Evolutionary conservation across 2,113 vertebrate species (phyloP).

Genomic region (Aegithalos caudatus): DNA sequence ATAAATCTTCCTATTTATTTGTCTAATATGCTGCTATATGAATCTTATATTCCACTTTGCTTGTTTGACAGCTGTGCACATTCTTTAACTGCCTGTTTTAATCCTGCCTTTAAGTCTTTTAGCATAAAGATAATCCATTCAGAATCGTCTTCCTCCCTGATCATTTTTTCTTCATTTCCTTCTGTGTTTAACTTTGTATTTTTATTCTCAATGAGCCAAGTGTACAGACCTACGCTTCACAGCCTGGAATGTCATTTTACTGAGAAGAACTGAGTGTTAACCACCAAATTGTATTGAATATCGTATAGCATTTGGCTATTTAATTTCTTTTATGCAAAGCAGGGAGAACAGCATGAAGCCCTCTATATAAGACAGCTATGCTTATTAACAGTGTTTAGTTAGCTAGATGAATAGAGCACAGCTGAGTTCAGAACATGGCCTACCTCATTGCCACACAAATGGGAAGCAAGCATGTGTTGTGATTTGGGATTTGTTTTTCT

Average conservation of each 20-base stretch:
- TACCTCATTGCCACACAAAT: background rate
- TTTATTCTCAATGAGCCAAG: background rate
- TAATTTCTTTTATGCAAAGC: background rate
- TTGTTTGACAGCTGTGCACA: background rate
- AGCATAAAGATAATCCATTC: background rate
- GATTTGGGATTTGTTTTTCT: background rate
- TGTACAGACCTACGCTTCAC: background rate
- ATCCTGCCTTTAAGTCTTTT: constrained; percentile 8
- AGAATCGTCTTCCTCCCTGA: background rate
- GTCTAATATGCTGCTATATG: background rate
- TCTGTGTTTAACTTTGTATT: background rate
- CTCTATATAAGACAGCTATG: background rate
- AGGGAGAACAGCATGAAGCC: background rate
- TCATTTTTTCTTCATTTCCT: background rate
- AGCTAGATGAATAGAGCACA: background rate
- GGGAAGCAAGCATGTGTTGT: background rate
- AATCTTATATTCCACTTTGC: background rate
- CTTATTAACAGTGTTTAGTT: background rate
- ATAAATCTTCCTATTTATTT: background rate
- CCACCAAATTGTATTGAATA: background rate
- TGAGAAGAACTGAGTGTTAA: background rate
- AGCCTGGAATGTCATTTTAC: background rate
- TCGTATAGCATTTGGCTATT: background rate
- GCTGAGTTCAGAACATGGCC: background rate
- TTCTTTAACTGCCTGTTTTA: background rate